These are phyloP conservation scores for Sphaerodactylus townsendi DNA, from an alignment of 2,113 vertebrate species.

Conservation along the genomic window DNA sequence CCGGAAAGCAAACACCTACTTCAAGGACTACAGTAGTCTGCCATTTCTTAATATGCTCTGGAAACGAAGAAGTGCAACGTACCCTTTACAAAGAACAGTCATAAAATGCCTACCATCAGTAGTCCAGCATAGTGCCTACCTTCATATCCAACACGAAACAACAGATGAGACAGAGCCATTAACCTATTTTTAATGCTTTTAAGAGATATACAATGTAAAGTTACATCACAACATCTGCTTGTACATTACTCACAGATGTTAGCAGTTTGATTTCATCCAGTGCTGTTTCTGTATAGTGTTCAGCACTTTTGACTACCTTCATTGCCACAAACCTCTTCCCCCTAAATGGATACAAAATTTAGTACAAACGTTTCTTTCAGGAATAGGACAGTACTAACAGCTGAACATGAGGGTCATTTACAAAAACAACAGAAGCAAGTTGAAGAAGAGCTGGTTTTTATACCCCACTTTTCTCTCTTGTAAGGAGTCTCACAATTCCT, in stretches of 20 bases:
- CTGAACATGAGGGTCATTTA: background rate
- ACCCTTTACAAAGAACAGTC: background rate
- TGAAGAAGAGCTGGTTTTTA: too few species aligned
- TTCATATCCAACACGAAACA: background rate
- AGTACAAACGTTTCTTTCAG: background rate
- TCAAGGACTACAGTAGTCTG: background rate
- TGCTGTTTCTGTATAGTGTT: conserved; percentile 98
- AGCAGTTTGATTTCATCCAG: conserved; percentile 96
- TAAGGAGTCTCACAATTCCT: too few species aligned
- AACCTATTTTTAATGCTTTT: background rate
- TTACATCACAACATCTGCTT: background rate
- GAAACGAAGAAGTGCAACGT: background rate
- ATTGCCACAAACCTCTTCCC: conserved; percentile 94
- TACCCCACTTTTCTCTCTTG: too few species aligned
- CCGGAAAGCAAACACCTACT: too few species aligned
- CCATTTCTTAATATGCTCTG: background rate
- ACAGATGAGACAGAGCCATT: background rate
- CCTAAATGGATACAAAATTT: conserved; percentile 68
- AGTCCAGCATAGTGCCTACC: background rate
- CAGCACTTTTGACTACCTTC: conserved; percentile 99
- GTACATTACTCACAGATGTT: conserved; percentile 83
- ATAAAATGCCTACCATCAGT: background rate
- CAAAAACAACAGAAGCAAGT: background rate
- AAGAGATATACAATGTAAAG: background rate
- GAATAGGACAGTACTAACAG: background rate